Base-by-base conservation (phyloP, 64 coral and sea anemone genomes). In the Hydrozoanthus tunicans region DNA sequence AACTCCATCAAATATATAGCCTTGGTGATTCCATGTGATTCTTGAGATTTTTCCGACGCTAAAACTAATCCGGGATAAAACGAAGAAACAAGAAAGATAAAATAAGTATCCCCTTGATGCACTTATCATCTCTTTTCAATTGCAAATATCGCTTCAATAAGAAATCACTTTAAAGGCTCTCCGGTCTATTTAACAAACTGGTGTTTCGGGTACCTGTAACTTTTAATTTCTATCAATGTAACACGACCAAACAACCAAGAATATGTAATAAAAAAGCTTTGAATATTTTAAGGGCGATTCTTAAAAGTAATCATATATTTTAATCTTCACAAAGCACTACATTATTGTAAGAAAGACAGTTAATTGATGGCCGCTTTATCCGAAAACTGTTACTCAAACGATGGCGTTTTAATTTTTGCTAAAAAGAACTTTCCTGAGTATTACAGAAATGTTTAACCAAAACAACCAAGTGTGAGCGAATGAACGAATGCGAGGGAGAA, bases 21-120 rank as follows among this genome's bases (percentile, higher is more conserved):
- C 82, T 86, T 86, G 7, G 82, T 15, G 82, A 86, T 86, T 86
- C 82, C 82, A 86, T 11, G 9, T 71, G 20, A 86, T 71, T 24
- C 43, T 53, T 72, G 82, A 86, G 15, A 70, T 43, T 71, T 86
- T 86, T 53, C 32, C 82, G 8, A 70, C 2, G 56, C 64, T 70
- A 56, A n/a, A 86, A 17, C 71, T 56, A 51, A 71, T 13, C 10
- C 9, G n/a, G 4, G 64, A 20, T 86, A 54, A 10, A 14, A 72
- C 58, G 58, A 55, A 3, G 64, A 43, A 69, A 26, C 43, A 24
- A 57, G 71, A 56, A 57, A 86, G 9, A 56, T 86, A 24, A 10
- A 86, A 56, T 10, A 13, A 14, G 56, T 62, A 62, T 56, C 2
- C 54, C 82, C 70, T 86, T 70, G 51, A 5, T 25, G 53, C 13